Percentiles rank a stretch among this genome's conserved stretches.
Conservation (phyloP, 2,888 invertebrate genomes). For the Euzetes globulus region DNA sequence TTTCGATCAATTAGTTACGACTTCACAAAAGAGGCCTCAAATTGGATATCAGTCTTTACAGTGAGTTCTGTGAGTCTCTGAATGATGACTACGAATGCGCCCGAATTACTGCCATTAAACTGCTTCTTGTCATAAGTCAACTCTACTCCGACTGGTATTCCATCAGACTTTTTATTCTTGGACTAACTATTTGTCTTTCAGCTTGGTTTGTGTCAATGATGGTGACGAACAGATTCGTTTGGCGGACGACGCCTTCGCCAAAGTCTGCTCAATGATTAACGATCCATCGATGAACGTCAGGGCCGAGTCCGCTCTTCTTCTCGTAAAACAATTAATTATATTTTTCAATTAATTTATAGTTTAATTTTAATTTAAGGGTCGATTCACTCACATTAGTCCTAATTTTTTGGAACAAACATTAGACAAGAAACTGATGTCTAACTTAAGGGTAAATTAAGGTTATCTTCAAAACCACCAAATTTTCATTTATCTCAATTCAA, state of each 20-base stretch:
- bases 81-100: slow-evolving; percentile 92
- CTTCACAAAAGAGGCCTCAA: slow-evolving; percentile 45
- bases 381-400: slow-evolving; percentile 75
- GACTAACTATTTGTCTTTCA: slow-evolving; percentile 46
- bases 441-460: slow-evolving; percentile 64
- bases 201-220: slow-evolving; percentile 61
- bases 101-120: slow-evolving; percentile 70
- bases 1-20: not conserved
- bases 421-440: slow-evolving; percentile 95
- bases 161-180: slow-evolving; percentile 34
- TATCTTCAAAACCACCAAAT: slow-evolving; percentile 34
- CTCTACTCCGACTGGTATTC: slow-evolving; percentile 74
- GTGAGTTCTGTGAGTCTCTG: slow-evolving; percentile 64
- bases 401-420: slow-evolving; percentile 88
- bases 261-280: slow-evolving; percentile 84
- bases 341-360: not conserved
- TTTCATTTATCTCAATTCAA: not conserved
- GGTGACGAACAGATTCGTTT: slow-evolving; percentile 77
- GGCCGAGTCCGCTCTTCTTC: slow-evolving; percentile 44
- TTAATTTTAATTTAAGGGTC: slow-evolving; percentile 53
- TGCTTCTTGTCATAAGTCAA: slow-evolving; percentile 76
- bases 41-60: slow-evolving; percentile 62
- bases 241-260: slow-evolving; percentile 91
- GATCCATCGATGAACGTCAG: slow-evolving; percentile 78
- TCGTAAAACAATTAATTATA: slow-evolving; percentile 39